Conservation (phyloP, 1,140 invertebrate species). For the Heliconius congener region DNA sequence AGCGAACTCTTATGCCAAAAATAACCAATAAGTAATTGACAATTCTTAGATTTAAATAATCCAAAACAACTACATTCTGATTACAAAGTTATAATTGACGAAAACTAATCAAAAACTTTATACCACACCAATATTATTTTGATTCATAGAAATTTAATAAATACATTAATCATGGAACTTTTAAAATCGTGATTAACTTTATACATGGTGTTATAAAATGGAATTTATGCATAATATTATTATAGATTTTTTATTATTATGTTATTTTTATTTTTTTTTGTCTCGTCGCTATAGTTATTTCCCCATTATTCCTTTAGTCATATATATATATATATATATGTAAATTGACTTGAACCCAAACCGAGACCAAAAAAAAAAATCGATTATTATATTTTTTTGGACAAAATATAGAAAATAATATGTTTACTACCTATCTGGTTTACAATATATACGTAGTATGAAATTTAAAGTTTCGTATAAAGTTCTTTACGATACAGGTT, state of each 20-base stretch:
- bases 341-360: too few relatives aligned
- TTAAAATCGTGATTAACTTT: slow-evolving; percentile 18
- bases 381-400: too few relatives aligned
- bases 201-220: not conserved
- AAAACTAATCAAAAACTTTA: slow-evolving; percentile 77
- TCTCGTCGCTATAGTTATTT: too few relatives aligned
- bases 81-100: slow-evolving; percentile 78
- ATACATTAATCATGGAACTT: slow-evolving; percentile 24
- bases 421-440: too few relatives aligned
- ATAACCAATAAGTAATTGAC: slow-evolving; percentile 75
- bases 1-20: slow-evolving; percentile 56
- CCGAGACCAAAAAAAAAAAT: too few relatives aligned
- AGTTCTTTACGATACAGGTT: slow-evolving; percentile 12
- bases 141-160: slow-evolving; percentile 29
- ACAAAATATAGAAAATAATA: too few relatives aligned
- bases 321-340: too few relatives aligned
- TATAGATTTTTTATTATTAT: not conserved
- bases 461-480: not conserved
- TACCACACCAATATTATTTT: slow-evolving; percentile 51
- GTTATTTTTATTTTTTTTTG: not conserved
- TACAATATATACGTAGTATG: not conserved
- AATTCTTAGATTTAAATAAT: slow-evolving; percentile 79
- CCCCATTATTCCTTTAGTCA: too few relatives aligned
- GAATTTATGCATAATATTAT: not conserved
- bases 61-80: slow-evolving; percentile 75